These are phyloP conservation scores for Prionace glauca DNA, from an alignment of 2,797 vertebrate genomes.

Conservation along the genomic window DNA sequence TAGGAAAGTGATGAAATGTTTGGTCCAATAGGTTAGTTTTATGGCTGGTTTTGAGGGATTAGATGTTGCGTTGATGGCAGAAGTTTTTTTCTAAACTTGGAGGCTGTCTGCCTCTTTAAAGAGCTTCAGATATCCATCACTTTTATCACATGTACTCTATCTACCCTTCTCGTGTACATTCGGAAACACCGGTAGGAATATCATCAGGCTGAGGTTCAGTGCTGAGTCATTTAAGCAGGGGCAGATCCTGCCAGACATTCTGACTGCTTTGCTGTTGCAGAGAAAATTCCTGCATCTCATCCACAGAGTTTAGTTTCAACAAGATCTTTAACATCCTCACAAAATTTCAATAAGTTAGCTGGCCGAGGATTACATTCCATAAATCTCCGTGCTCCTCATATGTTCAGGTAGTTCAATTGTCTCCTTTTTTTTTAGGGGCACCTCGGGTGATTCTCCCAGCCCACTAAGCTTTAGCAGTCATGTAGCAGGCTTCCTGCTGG, in stretches of 20 bases:
- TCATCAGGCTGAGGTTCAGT: not conserved
- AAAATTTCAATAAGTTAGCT: not conserved
- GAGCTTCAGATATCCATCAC: not conserved
- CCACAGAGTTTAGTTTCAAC: not conserved
- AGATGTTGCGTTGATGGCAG: not conserved
- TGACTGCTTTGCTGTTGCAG: not conserved
- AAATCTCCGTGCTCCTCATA: not conserved
- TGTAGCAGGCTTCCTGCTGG: too few relatives aligned
- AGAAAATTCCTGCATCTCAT: not conserved
- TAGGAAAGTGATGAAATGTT: not conserved
- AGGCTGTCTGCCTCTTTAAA: not conserved
- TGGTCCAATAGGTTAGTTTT: not conserved
- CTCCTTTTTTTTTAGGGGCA: too few relatives aligned
- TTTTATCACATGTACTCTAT: not conserved
- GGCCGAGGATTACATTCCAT: not conserved
- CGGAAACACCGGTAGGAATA: not conserved
- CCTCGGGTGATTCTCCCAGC: too few relatives aligned
- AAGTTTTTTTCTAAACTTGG: too few relatives aligned
- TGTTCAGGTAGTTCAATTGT: too few relatives aligned
- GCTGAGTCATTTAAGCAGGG: too few relatives aligned
- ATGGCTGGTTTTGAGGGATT: not conserved
- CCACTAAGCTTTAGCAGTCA: too few relatives aligned
- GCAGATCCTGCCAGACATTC: not conserved
- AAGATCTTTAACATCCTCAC: not conserved
- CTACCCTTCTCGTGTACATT: not conserved